Evolutionary conservation across 2,797 vertebrate species (phyloP).

Genomic region (Cuniculus paca): DNA sequence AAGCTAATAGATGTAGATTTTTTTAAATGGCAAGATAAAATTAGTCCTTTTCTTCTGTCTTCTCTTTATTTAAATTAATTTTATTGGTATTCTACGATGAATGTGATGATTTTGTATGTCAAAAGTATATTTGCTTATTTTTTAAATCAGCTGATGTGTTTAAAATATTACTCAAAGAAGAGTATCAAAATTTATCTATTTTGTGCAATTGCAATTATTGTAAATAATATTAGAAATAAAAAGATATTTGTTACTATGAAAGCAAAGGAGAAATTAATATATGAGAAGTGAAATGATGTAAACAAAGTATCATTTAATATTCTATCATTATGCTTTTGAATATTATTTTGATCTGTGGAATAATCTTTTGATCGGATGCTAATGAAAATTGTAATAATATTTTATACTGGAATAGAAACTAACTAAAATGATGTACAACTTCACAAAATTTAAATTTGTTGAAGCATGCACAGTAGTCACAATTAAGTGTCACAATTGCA

Average conservation of each 20-base stretch:
- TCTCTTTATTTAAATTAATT: no score
- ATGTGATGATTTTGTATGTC: no score
- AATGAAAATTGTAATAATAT: not conserved
- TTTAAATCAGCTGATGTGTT: not conserved
- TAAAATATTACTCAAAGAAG: not conserved
- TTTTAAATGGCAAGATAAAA: no score
- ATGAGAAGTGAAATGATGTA: not conserved
- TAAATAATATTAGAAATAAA: not conserved
- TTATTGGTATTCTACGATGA: no score
- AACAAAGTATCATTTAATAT: not conserved
- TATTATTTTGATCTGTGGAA: not conserved
- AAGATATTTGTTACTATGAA: not conserved
- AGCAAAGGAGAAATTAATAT: not conserved
- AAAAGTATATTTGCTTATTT: not conserved
- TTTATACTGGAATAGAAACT: not conserved
- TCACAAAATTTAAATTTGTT: not conserved
- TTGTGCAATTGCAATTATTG: not conserved
- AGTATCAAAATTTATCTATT: not conserved
- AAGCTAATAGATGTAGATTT: no score
- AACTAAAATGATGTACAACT: not conserved
- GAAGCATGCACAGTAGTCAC: not conserved
- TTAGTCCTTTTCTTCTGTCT: no score
- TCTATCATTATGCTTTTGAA: not conserved
- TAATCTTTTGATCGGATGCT: not conserved
- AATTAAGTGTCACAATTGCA: not conserved